These are phyloP conservation scores for Xiphophorus hellerii DNA, from an alignment of 2,113 vertebrate genomes.

Conservation along the genomic window DNA sequence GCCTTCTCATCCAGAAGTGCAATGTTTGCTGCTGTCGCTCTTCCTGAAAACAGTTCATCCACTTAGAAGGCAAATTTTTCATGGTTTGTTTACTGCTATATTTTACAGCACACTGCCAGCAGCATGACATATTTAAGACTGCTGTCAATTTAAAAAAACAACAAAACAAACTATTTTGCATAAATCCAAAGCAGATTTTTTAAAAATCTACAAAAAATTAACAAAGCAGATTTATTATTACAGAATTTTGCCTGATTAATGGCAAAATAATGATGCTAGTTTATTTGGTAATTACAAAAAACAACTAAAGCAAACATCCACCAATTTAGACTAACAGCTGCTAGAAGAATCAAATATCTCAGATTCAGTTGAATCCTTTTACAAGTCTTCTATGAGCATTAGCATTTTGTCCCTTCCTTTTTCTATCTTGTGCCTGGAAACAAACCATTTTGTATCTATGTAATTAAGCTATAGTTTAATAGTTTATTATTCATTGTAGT, in stretches of 20 bases:
- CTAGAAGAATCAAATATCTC: neutral
- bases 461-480: too few relatives aligned
- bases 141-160: neutral
- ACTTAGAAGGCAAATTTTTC: slow-evolving; percentile 3
- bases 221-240: neutral
- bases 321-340: too few relatives aligned
- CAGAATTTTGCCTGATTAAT: neutral
- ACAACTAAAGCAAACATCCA: neutral
- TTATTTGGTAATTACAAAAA: neutral
- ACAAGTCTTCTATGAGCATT: neutral
- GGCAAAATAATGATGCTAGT: neutral
- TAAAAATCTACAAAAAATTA: neutral
- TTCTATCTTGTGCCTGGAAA: neutral
- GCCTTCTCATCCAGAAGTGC: slow-evolving; percentile 20
- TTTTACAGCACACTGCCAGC: neutral
- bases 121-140: neutral
- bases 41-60: slow-evolving; percentile 23
- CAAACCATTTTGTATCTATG: neutral
- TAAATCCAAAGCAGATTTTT: neutral
- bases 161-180: neutral
- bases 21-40: slow-evolving; percentile 33
- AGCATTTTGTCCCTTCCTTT: neutral
- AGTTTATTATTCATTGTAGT: neutral
- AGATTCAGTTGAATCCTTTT: neutral
- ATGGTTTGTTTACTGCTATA: neutral